These are phyloP conservation scores for Cranoglanis bouderius DNA, from an alignment of 2,113 vertebrate genomes.

Conservation along the genomic window DNA sequence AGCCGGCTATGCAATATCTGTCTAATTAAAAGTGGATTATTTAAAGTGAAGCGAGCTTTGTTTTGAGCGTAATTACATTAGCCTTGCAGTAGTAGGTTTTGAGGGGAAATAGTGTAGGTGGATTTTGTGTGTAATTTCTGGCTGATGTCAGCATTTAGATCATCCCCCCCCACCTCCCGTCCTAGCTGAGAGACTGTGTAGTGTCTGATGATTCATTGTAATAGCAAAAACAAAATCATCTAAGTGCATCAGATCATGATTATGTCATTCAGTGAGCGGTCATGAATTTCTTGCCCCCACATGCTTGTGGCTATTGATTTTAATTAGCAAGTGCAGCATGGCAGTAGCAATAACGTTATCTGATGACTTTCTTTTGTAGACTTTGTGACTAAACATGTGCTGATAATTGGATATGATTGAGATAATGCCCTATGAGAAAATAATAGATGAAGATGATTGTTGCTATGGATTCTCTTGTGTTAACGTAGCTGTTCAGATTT, in stretches of 20 bases:
- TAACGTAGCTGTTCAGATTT: neutral
- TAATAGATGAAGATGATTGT: neutral
- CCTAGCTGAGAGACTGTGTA: slow-evolving; percentile 2
- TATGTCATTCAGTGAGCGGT: slow-evolving; percentile 20
- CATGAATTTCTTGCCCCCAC: slow-evolving; percentile 14
- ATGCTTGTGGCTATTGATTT: slow-evolving; percentile 32
- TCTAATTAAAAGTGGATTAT: slow-evolving; percentile 13
- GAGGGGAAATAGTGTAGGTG: slow-evolving; percentile 46
- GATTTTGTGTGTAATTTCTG: slow-evolving; percentile 46
- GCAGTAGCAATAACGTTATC: neutral
- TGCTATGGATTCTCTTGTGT: neutral
- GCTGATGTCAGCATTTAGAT: slow-evolving; percentile 51
- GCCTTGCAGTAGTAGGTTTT: slow-evolving; percentile 28
- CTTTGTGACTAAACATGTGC: neutral
- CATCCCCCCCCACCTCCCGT: slow-evolving; percentile 32
- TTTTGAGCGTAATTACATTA: slow-evolving; percentile 42
- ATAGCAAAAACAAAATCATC: slow-evolving; percentile 34
- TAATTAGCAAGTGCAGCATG: slow-evolving; percentile 5
- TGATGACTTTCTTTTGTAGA: neutral
- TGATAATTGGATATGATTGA: neutral
- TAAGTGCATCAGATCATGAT: slow-evolving; percentile 39
- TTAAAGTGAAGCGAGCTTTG: slow-evolving; percentile 34
- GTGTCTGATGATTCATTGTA: slow-evolving; percentile 44
- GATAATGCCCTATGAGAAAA: neutral
- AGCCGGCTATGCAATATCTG: neutral